These are phyloP conservation scores for Metacarcinus magister DNA, from an alignment of 2,888 invertebrate species.

Conservation along the genomic window DNA sequence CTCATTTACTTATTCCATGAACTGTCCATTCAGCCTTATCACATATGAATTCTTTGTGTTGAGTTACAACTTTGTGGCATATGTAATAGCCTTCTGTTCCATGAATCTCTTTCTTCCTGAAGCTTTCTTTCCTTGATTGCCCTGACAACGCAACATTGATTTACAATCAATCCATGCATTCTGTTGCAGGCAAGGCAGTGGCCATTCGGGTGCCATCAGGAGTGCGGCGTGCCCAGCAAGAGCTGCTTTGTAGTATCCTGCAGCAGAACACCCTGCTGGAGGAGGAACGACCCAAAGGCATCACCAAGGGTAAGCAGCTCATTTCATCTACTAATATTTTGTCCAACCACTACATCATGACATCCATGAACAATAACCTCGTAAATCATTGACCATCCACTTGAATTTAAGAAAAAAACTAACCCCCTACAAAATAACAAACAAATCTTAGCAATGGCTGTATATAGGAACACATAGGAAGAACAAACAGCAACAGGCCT, in stretches of 20 bases:
- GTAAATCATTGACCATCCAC: too few relatives aligned
- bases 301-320: conserved; percentile 68
- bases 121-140: not conserved
- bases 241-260: conserved; percentile 61
- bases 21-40: not conserved
- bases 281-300: conserved; percentile 70
- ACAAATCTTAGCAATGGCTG: too few relatives aligned
- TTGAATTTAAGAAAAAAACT: too few relatives aligned
- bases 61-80: not conserved
- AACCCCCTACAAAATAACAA: too few relatives aligned
- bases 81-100: not conserved
- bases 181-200: conserved; percentile 67
- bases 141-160: not conserved
- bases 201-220: conserved; percentile 57
- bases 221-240: conserved; percentile 66
- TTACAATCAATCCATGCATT: not conserved
- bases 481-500: too few relatives aligned
- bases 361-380: not conserved
- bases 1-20: too few relatives aligned
- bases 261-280: conserved; percentile 64
- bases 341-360: not conserved
- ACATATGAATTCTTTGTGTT: not conserved
- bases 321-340: not conserved
- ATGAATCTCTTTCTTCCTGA: not conserved
- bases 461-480: too few relatives aligned